phyloP scores from a whole-genome alignment of 2,797 vertebrate species.

The Bovichtus diacanthus region DNA sequence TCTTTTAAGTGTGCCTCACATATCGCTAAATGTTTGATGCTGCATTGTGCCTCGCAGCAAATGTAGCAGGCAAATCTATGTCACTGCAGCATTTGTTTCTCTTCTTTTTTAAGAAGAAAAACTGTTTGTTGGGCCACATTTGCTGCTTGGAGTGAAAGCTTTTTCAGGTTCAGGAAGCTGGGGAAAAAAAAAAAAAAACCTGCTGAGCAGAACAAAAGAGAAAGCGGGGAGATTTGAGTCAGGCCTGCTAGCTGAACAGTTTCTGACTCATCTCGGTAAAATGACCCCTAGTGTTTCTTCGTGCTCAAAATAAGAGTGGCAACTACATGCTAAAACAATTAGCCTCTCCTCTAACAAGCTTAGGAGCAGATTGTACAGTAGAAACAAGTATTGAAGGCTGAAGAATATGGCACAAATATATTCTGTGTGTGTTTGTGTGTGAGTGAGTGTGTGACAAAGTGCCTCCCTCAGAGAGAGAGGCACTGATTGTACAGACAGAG shows the following conservation, averaged over 20 bases:
- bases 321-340: constrained; percentile 80
- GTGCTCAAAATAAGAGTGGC: constrained; percentile 67
- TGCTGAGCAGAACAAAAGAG: constrained; percentile 49
- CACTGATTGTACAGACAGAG: constrained; percentile 78
- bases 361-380: constrained; percentile 47
- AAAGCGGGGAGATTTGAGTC: constrained; percentile 48
- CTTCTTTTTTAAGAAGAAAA: constrained; percentile 49
- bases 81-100: constrained; percentile 57
- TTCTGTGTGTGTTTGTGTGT: constrained; percentile 17
- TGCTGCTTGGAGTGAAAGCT: constrained; percentile 63
- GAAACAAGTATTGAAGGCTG: constrained; percentile 44
- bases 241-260: constrained; percentile 51
- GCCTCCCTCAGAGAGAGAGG: constrained; percentile 67
- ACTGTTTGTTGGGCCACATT: constrained; percentile 49
- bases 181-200: constrained; percentile 16
- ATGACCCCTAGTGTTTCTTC: constrained; percentile 67
- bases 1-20: constrained; percentile 62
- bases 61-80: constrained; percentile 59
- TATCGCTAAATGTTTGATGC: constrained; percentile 74
- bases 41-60: constrained; percentile 59
- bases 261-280: constrained; percentile 73
- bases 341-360: constrained; percentile 48
- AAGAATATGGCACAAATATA: constrained; percentile 42
- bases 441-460: constrained; percentile 70
- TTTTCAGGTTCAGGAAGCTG: constrained; percentile 59